A percentile compares a stretch with the other conserved stretches of the same genome.
These are phyloP conservation scores for Todiramphus saurophagus DNA, from an alignment of 2,113 vertebrate species.

Conservation along the genomic window DNA sequence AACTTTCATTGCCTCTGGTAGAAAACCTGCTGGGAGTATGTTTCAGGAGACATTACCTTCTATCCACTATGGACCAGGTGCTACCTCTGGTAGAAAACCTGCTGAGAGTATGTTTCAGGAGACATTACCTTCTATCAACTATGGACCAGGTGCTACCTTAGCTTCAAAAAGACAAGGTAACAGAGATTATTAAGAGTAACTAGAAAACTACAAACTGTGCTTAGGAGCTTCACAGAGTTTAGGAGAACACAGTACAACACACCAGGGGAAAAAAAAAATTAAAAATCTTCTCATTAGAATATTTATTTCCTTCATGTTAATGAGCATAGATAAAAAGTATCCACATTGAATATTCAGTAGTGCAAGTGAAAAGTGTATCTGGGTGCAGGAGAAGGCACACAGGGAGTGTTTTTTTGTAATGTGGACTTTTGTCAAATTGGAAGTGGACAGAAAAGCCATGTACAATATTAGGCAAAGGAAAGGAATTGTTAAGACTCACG, in stretches of 20 bases:
- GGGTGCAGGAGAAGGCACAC: neutral
- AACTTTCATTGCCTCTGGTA: neutral
- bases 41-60: neutral
- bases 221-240: neutral
- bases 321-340: rapidly evolving
- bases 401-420: neutral
- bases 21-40: neutral
- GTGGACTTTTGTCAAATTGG: neutral
- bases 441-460: neutral
- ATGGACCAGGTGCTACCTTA: neutral
- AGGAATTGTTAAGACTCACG: rapidly evolving
- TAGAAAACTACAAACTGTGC: neutral
- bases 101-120: neutral
- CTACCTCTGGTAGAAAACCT: neutral
- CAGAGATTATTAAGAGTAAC: neutral
- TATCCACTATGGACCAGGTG: neutral
- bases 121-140: neutral
- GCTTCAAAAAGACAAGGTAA: neutral
- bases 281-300: neutral
- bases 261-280: neutral
- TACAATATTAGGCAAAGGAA: neutral
- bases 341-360: neutral
- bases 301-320: neutral
- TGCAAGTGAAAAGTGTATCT: neutral
- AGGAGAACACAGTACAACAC: neutral